Evolutionary conservation across 1,140 invertebrate species (phyloP).

Genomic region (Physella acuta): DNA sequence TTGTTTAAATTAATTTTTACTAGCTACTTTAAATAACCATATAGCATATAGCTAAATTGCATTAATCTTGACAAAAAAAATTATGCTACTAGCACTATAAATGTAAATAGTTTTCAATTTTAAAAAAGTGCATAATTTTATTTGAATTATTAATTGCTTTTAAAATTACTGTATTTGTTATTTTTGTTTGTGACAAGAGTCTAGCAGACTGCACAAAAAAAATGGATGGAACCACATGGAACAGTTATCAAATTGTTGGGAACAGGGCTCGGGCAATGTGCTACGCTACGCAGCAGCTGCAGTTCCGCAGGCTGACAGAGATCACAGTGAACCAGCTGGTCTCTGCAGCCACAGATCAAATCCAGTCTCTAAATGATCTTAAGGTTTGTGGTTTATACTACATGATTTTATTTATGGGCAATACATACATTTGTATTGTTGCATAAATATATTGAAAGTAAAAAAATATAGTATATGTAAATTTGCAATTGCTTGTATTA

Average conservation of each 20-base stretch:
- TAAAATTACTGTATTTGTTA: too few species aligned
- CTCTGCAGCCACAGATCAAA: slow-evolving; percentile 60
- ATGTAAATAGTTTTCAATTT: too few species aligned
- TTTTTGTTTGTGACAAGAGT: too few species aligned
- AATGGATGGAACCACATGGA: slow-evolving; percentile 74
- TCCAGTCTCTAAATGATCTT: slow-evolving; percentile 49
- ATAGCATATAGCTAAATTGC: too few species aligned
- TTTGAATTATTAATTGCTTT: too few species aligned
- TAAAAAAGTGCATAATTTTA: too few species aligned
- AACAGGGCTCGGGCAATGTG: slow-evolving; percentile 73
- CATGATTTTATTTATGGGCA: too few species aligned
- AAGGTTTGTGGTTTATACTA: slow-evolving; percentile 38
- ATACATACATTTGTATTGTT: too few species aligned
- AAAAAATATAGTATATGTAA: neutral
- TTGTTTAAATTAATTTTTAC: too few species aligned
- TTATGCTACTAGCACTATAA: too few species aligned
- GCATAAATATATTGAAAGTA: neutral
- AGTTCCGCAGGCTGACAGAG: slow-evolving; percentile 71
- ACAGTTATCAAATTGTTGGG: slow-evolving; percentile 72
- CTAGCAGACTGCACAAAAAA: slow-evolving; percentile 68
- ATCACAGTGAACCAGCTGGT: slow-evolving; percentile 71
- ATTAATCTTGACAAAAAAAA: too few species aligned
- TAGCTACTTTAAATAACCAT: too few species aligned
- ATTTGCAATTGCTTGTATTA: neutral
- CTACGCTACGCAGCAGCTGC: slow-evolving; percentile 67